A percentile compares a stretch with the other conserved stretches of the same genome.
phyloP scores from a whole-genome alignment of 2,113 vertebrate genomes.

The Panurus biarmicus region DNA sequence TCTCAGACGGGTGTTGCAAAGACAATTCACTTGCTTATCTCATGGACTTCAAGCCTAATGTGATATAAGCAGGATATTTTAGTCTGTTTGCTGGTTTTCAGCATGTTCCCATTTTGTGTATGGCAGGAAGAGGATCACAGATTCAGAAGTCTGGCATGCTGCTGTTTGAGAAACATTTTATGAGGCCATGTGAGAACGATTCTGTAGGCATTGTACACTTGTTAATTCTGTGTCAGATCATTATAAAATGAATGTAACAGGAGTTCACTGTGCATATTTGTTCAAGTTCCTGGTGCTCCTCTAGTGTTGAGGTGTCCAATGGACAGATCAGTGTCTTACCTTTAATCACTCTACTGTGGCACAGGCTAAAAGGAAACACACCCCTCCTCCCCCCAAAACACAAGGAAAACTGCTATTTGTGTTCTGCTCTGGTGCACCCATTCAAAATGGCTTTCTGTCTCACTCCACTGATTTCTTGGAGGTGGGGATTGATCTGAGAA shows the following conservation, averaged over 20 bases:
- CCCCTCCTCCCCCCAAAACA: neutral
- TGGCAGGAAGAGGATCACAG: neutral
- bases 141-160: neutral
- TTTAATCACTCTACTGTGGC: neutral
- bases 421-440: slow-evolving; percentile 33
- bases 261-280: neutral
- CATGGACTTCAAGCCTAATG: neutral
- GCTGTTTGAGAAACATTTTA: neutral
- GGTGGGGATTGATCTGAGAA: slow-evolving; percentile 65
- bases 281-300: neutral
- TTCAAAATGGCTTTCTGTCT: slow-evolving; percentile 61
- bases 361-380: neutral
- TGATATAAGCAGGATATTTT: neutral
- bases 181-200: neutral
- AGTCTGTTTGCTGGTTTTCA: neutral
- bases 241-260: neutral
- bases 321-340: neutral
- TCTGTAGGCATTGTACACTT: neutral
- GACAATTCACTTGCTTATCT: neutral
- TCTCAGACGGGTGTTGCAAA: neutral
- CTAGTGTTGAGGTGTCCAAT: neutral
- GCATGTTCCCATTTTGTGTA: neutral
- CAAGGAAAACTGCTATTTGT: neutral
- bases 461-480: slow-evolving; percentile 44
- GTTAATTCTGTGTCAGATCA: neutral